A percentile compares a stretch with the other conserved stretches of the same genome.
Evolutionary conservation across 2,888 invertebrate genomes (phyloP).

Genomic region (Spatulosminthurus flaviceps): DNA sequence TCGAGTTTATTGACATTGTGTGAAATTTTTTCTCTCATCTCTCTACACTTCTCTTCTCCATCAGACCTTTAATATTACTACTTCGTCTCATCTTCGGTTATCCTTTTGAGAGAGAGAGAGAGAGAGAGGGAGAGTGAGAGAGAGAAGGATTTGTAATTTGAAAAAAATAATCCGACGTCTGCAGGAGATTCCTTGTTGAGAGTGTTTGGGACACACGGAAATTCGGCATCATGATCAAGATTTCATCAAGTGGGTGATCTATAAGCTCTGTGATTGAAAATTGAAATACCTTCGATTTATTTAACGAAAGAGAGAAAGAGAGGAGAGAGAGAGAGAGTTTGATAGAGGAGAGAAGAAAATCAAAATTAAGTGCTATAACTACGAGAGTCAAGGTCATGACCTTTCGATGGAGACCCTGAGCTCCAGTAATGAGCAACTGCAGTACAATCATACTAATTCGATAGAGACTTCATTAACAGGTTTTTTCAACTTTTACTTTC

Average conservation of each 20-base stretch:
- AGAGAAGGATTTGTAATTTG: neutral
- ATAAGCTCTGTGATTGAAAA: slow-evolving; percentile 13
- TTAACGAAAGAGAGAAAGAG: neutral
- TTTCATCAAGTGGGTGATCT: slow-evolving; percentile 13
- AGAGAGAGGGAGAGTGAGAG: too few species aligned
- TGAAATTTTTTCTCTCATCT: neutral
- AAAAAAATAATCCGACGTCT: neutral
- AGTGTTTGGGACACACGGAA: neutral
- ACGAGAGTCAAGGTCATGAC: slow-evolving; percentile 43
- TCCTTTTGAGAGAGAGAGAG: too few species aligned
- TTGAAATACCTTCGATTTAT: neutral
- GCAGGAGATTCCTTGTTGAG: too few species aligned
- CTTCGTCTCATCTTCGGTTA: neutral
- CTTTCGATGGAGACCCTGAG: slow-evolving; percentile 44
- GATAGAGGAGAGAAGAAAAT: neutral
- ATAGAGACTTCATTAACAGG: slow-evolving; percentile 31
- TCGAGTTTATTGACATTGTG: slow-evolving; percentile 18
- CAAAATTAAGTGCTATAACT: slow-evolving; percentile 24
- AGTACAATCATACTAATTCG: slow-evolving; percentile 32
- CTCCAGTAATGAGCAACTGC: slow-evolving; percentile 39
- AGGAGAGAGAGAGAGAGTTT: too few species aligned
- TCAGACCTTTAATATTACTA: neutral
- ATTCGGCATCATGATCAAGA: slow-evolving; percentile 6
- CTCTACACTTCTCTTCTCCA: neutral
- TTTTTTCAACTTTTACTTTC: slow-evolving; percentile 18